Evolutionary conservation across 2,113 vertebrate species (phyloP), one percentile per base, ranked within the genome.

Genomic region (Puntigrus tetrazona): DNA sequence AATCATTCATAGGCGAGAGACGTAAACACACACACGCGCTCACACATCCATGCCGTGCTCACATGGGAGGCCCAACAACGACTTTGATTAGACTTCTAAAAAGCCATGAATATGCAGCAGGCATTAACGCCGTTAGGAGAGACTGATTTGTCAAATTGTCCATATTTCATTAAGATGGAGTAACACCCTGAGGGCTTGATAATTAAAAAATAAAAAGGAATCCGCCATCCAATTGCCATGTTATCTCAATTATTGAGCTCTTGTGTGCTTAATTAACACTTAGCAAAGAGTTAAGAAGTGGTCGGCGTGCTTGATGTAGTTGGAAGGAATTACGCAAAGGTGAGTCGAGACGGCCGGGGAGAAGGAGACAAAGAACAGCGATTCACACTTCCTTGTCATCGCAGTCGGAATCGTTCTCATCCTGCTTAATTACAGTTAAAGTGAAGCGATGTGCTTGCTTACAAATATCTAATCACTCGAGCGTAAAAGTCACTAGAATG

Each of bases 361-460:
- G 57, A 63, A 78, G 65, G n/a, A 86, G 72, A 84, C 82, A 84
- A 82, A 75, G 79, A 69, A 83, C 69, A 85, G 52, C 82, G 87
- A 87, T 93, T 69, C 91, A 92, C 94, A 94, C 92, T 87, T n/a
- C 92, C 94, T 95, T 94, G 1, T 92, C 91, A 92, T 89, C 92
- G 89, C 92, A 92, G 94, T 97, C 96, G 95, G 93, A n/a, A 94
- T 94, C 93, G 95, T 96, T 97, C 96, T 96, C 97, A 97, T 98
- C 95, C 96, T 95, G 94, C 94, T 92, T 97, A 97, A 98, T 98
- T 97, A 97, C 95, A 95, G 95, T 96, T 95, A 94, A 94, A 95
- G 96, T 97, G 96, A 96, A 96, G 95, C 94, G 95, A 97, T 95
- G 94, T 94, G 94, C 95, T 95, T 94, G 96, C 96, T 96, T 97